phyloP scores from a whole-genome alignment of 2,888 invertebrate genomes.

The Heliconius ismenius region DNA sequence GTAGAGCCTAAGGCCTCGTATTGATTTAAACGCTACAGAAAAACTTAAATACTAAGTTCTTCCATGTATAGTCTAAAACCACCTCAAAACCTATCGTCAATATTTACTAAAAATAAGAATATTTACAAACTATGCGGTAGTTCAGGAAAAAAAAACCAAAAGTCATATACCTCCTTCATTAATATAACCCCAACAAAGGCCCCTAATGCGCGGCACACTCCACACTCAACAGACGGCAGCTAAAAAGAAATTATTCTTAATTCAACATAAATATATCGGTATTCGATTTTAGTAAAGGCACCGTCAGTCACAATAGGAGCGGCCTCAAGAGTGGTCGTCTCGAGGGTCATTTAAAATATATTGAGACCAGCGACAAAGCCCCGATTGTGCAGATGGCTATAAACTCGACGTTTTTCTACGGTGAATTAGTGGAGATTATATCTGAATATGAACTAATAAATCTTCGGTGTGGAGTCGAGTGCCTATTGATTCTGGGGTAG shows the following conservation, averaged over 20 bases:
- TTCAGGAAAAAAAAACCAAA: slow-evolving; percentile 52
- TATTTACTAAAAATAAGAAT: background rate
- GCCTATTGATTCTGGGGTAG: slow-evolving; percentile 74
- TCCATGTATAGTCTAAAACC: background rate
- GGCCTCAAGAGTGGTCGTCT: slow-evolving; percentile 64
- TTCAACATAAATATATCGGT: slow-evolving; percentile 66
- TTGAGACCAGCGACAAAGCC: slow-evolving; percentile 72
- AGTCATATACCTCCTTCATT: slow-evolving; percentile 65
- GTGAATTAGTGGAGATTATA: slow-evolving; percentile 79
- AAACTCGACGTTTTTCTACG: slow-evolving; percentile 75
- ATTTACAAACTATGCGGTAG: slow-evolving; percentile 54
- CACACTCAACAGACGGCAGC: slow-evolving; percentile 73
- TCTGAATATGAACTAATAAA: slow-evolving; percentile 78
- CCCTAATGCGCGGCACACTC: slow-evolving; percentile 79
- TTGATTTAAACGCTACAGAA: background rate
- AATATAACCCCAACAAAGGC: slow-evolving; percentile 71
- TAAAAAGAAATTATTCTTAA: slow-evolving; percentile 79
- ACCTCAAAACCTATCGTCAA: background rate
- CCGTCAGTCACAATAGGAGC: slow-evolving; percentile 72
- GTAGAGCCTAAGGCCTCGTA: background rate
- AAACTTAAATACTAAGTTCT: background rate
- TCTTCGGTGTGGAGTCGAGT: slow-evolving; percentile 61
- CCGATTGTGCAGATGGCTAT: slow-evolving; percentile 72
- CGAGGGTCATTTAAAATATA: slow-evolving; percentile 79
- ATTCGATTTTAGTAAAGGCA: slow-evolving; percentile 65